These are phyloP conservation scores for Drosophila recens DNA, from an alignment of 2,888 invertebrate genomes.

Conservation along the genomic window DNA sequence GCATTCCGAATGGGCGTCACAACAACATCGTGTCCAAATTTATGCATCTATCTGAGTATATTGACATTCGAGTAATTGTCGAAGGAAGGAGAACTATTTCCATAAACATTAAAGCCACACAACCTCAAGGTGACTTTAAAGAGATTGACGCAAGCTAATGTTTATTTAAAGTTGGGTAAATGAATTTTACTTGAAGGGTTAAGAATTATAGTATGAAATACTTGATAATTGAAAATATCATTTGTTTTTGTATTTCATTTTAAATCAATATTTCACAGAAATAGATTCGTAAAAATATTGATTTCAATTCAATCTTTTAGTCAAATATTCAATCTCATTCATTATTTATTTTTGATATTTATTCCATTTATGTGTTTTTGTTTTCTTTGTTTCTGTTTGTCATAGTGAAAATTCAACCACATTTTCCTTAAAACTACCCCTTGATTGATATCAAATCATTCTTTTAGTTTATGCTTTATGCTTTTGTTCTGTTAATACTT, in stretches of 20 bases:
- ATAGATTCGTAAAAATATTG: not conserved
- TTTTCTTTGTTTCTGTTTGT: not conserved
- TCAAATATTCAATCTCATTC: not conserved
- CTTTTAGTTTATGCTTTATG: not conserved
- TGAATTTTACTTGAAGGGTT: not conserved
- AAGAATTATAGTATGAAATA: not conserved
- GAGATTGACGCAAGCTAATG: not conserved
- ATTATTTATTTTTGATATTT: not conserved
- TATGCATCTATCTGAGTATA: conserved; percentile 35
- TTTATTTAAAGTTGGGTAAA: not conserved
- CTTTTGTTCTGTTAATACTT: not conserved
- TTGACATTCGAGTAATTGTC: conserved; percentile 30
- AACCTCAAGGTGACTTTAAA: conserved; percentile 15
- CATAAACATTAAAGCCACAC: conserved; percentile 16
- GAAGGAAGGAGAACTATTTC: conserved; percentile 1
- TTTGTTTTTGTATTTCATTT: not conserved
- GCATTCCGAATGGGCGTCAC: conserved; percentile 8
- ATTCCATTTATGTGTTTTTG: not conserved
- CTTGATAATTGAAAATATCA: not conserved
- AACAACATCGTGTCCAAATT: conserved; percentile 24
- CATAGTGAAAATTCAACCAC: not conserved
- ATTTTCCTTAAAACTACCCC: not conserved
- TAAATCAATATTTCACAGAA: not conserved
- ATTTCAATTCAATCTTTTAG: not conserved
- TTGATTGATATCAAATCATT: not conserved